A percentile compares a stretch with the other conserved stretches of the same genome.
Evolutionary conservation across 1,140 invertebrate species (phyloP).

Genomic region (Thaumetopoea pityocampa): DNA sequence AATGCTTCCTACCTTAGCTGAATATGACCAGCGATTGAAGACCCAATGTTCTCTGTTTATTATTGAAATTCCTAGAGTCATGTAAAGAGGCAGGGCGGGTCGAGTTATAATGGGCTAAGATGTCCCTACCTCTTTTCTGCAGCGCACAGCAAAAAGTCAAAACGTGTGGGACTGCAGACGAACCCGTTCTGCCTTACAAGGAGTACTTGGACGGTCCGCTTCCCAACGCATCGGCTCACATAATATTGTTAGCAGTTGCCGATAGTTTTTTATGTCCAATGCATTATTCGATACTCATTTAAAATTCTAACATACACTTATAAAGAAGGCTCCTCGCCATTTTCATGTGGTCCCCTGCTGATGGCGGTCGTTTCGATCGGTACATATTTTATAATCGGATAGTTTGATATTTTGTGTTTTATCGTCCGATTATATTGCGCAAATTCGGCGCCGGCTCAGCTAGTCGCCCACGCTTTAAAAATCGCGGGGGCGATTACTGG

Average conservation of each 20-base stretch:
- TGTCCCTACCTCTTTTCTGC: constrained; percentile 56
- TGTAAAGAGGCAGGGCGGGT: constrained; percentile 27
- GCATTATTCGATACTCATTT: constrained; percentile 75
- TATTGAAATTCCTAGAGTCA: constrained; percentile 18
- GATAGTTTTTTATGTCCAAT: constrained; percentile 73
- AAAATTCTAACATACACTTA: constrained; percentile 73
- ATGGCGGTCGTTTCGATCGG: constrained; percentile 43
- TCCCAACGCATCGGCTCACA: constrained; percentile 68
- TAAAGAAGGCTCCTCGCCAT: constrained; percentile 71
- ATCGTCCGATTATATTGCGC: constrained; percentile 63
- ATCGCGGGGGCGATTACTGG: constrained; percentile 58
- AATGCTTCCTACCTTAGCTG: constrained; percentile 47
- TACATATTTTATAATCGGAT: constrained; percentile 21
- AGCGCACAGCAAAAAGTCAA: constrained; percentile 63
- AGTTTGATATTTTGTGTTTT: constrained; percentile 45
- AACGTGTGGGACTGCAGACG: constrained; percentile 71
- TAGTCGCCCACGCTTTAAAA: constrained; percentile 59
- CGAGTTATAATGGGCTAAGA: constrained; percentile 40
- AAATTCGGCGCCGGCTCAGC: constrained; percentile 57
- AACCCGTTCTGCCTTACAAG: constrained; percentile 72
- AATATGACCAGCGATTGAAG: constrained; percentile 11
- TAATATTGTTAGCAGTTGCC: constrained; percentile 68
- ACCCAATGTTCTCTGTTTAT: constrained; percentile 27
- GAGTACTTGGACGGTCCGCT: constrained; percentile 55
- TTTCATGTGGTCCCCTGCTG: constrained; percentile 63